A percentile compares a stretch with the other conserved stretches of the same genome.
Evolutionary conservation across 2,113 vertebrate species (phyloP).

Genomic region (Cyprinodon tularosa): DNA sequence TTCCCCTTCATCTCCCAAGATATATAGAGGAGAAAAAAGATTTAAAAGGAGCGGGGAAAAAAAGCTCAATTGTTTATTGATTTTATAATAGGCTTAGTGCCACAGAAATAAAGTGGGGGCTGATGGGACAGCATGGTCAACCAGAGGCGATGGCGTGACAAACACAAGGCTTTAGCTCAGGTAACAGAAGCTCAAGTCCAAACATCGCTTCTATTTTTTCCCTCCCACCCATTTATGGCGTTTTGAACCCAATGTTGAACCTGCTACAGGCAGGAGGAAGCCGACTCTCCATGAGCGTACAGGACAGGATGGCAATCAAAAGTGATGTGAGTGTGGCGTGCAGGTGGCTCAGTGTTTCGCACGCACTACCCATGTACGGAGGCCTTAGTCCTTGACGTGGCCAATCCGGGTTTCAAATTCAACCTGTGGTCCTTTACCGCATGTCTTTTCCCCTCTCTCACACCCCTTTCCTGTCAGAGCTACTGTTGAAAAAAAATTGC

Average conservation of each 20-base stretch:
- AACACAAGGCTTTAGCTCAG: constrained; percentile 76
- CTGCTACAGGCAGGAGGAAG: constrained; percentile 36
- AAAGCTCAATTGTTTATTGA: constrained; percentile 87
- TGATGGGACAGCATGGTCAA: constrained; percentile 68
- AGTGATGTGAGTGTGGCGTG: not conserved
- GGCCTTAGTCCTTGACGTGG: too few species aligned
- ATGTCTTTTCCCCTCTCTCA: too few species aligned
- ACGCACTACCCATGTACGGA: too few species aligned
- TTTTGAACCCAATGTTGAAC: constrained; percentile 70
- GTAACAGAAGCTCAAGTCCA: constrained; percentile 71
- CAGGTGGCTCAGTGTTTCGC: too few species aligned
- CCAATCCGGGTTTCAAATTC: too few species aligned
- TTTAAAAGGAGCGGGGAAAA: constrained; percentile 73
- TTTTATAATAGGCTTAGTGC: constrained; percentile 87
- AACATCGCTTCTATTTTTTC: constrained; percentile 55
- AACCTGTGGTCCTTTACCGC: too few species aligned
- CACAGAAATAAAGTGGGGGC: constrained; percentile 80
- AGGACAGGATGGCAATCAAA: constrained; percentile 25
- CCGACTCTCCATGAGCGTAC: not conserved
- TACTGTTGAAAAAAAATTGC: too few species aligned
- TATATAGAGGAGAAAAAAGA: constrained; percentile 82
- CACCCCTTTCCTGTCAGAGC: too few species aligned
- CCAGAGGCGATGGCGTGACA: constrained; percentile 75
- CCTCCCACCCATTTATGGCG: constrained; percentile 44
- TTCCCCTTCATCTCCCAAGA: constrained; percentile 73